phyloP scores from a whole-genome alignment of 2,797 vertebrate species.

The Perodicticus potto region DNA sequence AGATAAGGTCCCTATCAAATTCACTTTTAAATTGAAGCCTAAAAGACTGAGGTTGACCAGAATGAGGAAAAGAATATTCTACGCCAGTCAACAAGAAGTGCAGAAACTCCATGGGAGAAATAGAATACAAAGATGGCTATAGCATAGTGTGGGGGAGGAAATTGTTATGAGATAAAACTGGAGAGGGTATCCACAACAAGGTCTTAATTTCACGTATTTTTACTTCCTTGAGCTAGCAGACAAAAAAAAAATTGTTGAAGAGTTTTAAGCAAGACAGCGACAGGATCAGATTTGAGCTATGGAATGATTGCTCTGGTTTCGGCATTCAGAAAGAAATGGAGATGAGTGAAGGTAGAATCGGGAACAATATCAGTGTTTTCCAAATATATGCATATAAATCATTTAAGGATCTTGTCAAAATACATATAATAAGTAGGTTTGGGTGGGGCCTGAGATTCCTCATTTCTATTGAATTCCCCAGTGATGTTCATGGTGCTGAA shows the following conservation, averaged over 20 bases:
- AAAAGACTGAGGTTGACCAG: background rate
- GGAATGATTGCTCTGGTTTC: slow-evolving; percentile 34
- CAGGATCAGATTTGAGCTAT: slow-evolving; percentile 38
- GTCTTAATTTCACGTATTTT: background rate
- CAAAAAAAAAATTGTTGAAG: slow-evolving; percentile 15
- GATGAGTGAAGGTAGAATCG: slow-evolving; percentile 28
- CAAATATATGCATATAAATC: background rate
- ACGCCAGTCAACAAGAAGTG: background rate
- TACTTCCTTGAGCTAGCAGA: background rate
- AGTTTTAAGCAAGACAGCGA: slow-evolving; percentile 28
- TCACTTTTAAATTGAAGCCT: background rate
- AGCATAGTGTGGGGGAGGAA: background rate
- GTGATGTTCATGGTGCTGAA: background rate
- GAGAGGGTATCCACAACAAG: background rate
- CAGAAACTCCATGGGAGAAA: background rate
- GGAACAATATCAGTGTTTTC: background rate
- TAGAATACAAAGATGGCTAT: background rate
- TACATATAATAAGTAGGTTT: background rate
- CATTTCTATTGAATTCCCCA: background rate
- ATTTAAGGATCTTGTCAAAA: slow-evolving; percentile 16
- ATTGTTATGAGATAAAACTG: background rate
- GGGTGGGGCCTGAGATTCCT: background rate
- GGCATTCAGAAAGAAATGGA: background rate
- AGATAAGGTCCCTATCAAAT: background rate
- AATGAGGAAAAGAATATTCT: background rate